Conservation (phyloP, 2,797 vertebrate genomes). For the Cynopterus sphinx region DNA sequence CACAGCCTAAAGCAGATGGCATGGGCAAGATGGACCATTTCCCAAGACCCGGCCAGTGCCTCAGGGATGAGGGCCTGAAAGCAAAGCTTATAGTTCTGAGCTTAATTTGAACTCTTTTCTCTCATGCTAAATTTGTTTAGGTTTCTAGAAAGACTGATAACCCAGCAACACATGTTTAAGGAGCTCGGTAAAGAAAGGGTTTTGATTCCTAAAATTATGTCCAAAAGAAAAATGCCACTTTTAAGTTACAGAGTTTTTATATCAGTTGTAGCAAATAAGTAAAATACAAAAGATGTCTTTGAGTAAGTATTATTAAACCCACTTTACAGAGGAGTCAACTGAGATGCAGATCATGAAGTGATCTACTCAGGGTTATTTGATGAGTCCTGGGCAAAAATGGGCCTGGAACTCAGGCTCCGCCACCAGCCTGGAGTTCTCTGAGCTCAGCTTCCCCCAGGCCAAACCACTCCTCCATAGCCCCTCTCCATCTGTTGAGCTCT, state of each 20-base stretch:
- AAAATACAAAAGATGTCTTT: neutral
- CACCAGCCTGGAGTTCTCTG: neutral
- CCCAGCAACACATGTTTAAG: neutral
- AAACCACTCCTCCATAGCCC: neutral
- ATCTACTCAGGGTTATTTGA: neutral
- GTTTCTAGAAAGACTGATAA: neutral
- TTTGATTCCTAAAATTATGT: neutral
- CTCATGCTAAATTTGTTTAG: neutral
- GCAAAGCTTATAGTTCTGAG: neutral
- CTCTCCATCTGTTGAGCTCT: neutral
- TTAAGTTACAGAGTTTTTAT: neutral
- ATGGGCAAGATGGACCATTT: neutral
- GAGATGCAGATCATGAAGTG: neutral
- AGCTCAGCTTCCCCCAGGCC: neutral
- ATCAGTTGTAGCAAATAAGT: neutral
- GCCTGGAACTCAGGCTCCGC: neutral
- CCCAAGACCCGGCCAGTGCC: neutral
- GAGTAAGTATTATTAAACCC: neutral
- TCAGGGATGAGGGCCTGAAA: neutral
- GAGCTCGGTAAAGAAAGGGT: neutral
- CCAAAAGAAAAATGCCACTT: neutral
- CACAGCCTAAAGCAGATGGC: neutral
- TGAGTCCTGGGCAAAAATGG: neutral
- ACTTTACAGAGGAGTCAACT: neutral
- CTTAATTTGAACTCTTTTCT: neutral